Evolutionary conservation across 2,797 vertebrate species (phyloP).

Genomic region (Rhincodon typus): DNA sequence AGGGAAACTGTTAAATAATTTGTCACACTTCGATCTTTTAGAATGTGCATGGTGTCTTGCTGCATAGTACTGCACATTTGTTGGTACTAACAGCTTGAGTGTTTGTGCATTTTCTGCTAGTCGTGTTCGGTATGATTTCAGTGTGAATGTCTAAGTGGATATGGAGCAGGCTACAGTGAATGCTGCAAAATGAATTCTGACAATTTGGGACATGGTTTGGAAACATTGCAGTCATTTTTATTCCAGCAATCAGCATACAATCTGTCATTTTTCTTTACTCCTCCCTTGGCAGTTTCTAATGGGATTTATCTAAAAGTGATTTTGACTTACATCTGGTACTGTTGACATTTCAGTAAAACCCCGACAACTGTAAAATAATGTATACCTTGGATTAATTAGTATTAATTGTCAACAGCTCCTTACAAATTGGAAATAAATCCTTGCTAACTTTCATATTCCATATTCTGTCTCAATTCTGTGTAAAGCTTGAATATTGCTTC

Average conservation of each 20-base stretch:
- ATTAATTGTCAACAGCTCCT: background rate
- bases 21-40: background rate
- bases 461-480: background rate
- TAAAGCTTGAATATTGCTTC: background rate
- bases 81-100: slow-evolving; percentile 8
- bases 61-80: slow-evolving; percentile 15
- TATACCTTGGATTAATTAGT: background rate
- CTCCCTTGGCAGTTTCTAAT: background rate
- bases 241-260: background rate
- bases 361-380: background rate
- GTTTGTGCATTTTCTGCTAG: background rate
- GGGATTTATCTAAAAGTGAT: background rate
- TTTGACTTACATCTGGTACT: background rate
- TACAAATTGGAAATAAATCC: background rate
- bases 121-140: background rate
- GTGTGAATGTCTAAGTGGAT: background rate
- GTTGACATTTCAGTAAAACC: background rate
- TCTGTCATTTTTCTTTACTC: background rate
- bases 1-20: background rate
- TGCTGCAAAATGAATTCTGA: background rate
- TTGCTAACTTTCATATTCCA: background rate
- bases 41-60: background rate
- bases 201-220: background rate
- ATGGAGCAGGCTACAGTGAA: background rate
- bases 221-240: background rate